Percentiles rank a stretch among this genome's conserved stretches.
Evolutionary conservation across 2,797 vertebrate genomes (phyloP).

Genomic region (Vireo griseus): DNA sequence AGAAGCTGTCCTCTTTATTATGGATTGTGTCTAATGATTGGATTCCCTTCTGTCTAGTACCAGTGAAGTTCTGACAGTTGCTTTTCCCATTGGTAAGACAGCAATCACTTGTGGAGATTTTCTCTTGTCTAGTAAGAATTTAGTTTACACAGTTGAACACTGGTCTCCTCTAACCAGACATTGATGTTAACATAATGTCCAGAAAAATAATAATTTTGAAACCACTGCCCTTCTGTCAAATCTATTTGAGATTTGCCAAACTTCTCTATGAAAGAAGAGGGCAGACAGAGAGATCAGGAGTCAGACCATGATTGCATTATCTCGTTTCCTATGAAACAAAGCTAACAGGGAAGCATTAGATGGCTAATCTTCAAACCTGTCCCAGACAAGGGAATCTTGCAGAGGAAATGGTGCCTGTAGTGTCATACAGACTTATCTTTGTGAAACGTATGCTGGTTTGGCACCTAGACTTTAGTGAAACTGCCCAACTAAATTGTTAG

Average conservation of each 20-base stretch:
- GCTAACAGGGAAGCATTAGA: not conserved
- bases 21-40: not conserved
- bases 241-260: not conserved
- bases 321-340: not conserved
- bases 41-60: not conserved
- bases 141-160: not conserved
- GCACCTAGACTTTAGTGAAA: conserved; percentile 53
- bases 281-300: not conserved
- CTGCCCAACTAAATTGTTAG: conserved; percentile 56
- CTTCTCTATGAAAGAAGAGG: not conserved
- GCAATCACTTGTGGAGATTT: not conserved
- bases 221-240: not conserved
- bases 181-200: not conserved
- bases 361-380: conserved; percentile 1
- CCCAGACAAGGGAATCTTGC: not conserved
- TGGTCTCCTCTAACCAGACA: not conserved
- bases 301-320: not conserved
- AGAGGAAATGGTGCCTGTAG: conserved; percentile 3
- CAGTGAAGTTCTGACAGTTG: not conserved
- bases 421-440: conserved; percentile 30
- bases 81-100: not conserved
- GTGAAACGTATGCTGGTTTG: conserved; percentile 60
- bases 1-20: not conserved
- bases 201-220: not conserved
- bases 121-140: not conserved